Evolutionary conservation across 2,888 invertebrate genomes (phyloP).

Genomic region (Sialis fuliginosa): DNA sequence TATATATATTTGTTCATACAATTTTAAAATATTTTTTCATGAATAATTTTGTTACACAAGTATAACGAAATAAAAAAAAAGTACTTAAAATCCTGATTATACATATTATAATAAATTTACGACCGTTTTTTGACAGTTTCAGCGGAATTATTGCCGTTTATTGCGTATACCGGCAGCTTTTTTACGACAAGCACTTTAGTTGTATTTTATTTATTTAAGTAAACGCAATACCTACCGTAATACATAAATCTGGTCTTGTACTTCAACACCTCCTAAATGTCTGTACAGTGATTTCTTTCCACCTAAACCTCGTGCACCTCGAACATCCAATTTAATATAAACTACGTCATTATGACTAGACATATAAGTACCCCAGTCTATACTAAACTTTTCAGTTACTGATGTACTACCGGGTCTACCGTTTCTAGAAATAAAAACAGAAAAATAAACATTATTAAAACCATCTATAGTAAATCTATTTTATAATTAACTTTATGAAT

Average conservation of each 20-base stretch:
- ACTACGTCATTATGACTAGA: constrained; percentile 80
- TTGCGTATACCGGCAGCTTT: too few species aligned
- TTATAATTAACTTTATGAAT: background rate
- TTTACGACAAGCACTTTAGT: too few species aligned
- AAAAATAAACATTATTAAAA: background rate
- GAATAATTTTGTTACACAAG: too few species aligned
- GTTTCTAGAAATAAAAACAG: constrained; percentile 39
- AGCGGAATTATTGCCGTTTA: too few species aligned
- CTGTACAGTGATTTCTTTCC: constrained; percentile 68
- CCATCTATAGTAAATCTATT: background rate
- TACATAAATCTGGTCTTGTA: constrained; percentile 80
- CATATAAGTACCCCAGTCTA: constrained; percentile 89
- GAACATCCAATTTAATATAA: constrained; percentile 77
- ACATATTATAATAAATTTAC: too few species aligned
- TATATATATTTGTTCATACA: too few species aligned
- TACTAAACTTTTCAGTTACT: constrained; percentile 70
- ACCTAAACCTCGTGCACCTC: constrained; percentile 53
- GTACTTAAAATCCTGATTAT: too few species aligned
- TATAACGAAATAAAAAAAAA: too few species aligned
- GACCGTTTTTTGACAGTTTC: too few species aligned
- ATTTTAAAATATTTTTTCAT: too few species aligned
- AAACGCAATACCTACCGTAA: constrained; percentile 34
- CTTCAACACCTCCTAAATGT: constrained; percentile 74
- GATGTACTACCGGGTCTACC: constrained; percentile 83
- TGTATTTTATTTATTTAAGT: too few species aligned